phyloP scores from a whole-genome alignment of 2,888 invertebrate genomes.

The Drosophila vallismaia region DNA sequence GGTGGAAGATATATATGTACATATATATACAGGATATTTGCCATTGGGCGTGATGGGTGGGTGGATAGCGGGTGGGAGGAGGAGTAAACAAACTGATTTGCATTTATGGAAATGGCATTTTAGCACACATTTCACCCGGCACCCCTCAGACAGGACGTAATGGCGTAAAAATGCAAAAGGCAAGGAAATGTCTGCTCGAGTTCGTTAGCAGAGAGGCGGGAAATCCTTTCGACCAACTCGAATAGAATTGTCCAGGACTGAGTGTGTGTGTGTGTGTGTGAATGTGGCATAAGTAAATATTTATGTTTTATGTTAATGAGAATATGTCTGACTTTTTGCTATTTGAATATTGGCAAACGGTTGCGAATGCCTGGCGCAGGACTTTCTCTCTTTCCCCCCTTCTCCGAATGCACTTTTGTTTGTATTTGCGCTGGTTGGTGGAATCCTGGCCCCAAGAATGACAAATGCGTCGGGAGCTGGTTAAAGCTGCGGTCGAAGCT shows the following conservation, averaged over 20 bases:
- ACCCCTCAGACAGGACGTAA: conserved; percentile 49
- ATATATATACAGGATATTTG: conserved; percentile 12
- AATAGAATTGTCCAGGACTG: conserved; percentile 59
- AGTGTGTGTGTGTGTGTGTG: conserved; percentile 46
- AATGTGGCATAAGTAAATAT: conserved; percentile 77
- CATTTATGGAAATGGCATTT: conserved; percentile 80
- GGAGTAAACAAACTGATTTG: conserved; percentile 76
- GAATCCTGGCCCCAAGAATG: conserved; percentile 54
- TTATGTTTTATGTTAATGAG: conserved; percentile 83
- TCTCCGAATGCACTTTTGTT: conserved; percentile 22
- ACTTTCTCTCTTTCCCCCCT: conserved; percentile 31
- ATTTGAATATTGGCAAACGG: conserved; percentile 80
- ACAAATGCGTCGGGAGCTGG: conserved; percentile 72
- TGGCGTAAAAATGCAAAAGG: conserved; percentile 71
- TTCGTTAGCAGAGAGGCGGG: conserved; percentile 19
- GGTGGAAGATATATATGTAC: conserved; percentile 53
- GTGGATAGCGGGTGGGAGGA: background rate
- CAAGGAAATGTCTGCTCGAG: conserved; percentile 57
- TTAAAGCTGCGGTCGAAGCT: conserved; percentile 70
- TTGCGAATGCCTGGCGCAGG: conserved; percentile 37
- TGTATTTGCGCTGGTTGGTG: conserved; percentile 19
- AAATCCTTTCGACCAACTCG: conserved; percentile 54
- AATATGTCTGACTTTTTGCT: conserved; percentile 81
- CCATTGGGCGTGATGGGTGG: background rate
- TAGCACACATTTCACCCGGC: conserved; percentile 54